Conservation (phyloP, 2,113 vertebrate species). For the Dryoscopus gambensis region DNA sequence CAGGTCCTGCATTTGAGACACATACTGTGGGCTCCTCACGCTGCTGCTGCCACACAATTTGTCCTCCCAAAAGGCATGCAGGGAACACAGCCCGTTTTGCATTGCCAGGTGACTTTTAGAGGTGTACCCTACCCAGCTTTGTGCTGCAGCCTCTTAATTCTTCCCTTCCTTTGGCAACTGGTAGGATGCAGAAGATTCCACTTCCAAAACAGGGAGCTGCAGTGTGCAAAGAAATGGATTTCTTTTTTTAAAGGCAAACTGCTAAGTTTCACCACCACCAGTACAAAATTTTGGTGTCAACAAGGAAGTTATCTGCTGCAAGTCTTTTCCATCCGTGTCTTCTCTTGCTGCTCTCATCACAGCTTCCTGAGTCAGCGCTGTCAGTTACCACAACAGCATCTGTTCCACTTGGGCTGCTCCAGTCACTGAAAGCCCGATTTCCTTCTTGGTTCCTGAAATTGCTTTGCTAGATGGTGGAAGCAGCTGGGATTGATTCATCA, state of each 20-base stretch:
- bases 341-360: not conserved
- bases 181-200: not conserved
- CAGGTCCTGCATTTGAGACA: not conserved
- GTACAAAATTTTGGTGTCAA: not conserved
- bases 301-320: not conserved
- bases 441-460: not conserved
- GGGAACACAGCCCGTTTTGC: fast-evolving
- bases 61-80: fast-evolving
- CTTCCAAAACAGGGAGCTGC: not conserved
- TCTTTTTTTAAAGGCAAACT: not conserved
- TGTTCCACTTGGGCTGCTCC: slow-evolving; percentile 11
- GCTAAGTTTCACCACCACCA: not conserved
- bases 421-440: not conserved
- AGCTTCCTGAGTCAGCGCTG: not conserved
- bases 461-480: not conserved
- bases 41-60: fast-evolving
- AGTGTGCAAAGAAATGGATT: fast-evolving
- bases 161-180: not conserved
- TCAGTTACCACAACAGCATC: not conserved
- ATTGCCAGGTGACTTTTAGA: not conserved
- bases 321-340: not conserved
- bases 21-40: not conserved
- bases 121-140: not conserved
- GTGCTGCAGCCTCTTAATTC: not conserved
- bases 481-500: slow-evolving; percentile 27